Conservation (phyloP, 2,888 invertebrate genomes). For the Elgonia sp. region DNA sequence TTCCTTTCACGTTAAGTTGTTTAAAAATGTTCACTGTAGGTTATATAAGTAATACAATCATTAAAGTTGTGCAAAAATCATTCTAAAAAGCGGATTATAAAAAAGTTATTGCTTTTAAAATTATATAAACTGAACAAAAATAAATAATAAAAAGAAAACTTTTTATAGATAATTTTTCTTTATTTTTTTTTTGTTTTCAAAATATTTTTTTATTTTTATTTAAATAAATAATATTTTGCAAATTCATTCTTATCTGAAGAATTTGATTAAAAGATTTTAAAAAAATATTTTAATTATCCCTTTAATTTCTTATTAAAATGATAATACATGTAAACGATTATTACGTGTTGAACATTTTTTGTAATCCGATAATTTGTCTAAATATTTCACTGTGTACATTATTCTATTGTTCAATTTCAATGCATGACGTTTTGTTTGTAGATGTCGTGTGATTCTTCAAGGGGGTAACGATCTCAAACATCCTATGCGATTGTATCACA, state of each 20-base stretch:
- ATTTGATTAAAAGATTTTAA: too few relatives aligned
- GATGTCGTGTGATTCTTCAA: constrained; percentile 36
- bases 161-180: background rate
- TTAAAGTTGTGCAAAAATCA: background rate
- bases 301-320: too few relatives aligned
- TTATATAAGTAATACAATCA: background rate
- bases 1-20: background rate
- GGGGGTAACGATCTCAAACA: constrained; percentile 48
- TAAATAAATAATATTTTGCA: too few relatives aligned
- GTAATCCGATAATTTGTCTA: constrained; percentile 19
- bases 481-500: constrained; percentile 42
- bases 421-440: constrained; percentile 46
- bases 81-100: too few relatives aligned
- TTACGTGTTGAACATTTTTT: constrained; percentile 23
- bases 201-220: too few relatives aligned
- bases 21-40: background rate
- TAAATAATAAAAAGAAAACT: too few relatives aligned
- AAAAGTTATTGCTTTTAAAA: too few relatives aligned
- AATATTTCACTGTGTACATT: constrained; percentile 1
- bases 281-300: too few relatives aligned
- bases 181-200: too few relatives aligned
- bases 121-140: too few relatives aligned
- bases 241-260: too few relatives aligned
- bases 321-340: background rate
- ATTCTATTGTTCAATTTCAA: constrained; percentile 34